Evolutionary conservation across 2,113 vertebrate species (phyloP).

Genomic region (Capreolus pygargus): DNA sequence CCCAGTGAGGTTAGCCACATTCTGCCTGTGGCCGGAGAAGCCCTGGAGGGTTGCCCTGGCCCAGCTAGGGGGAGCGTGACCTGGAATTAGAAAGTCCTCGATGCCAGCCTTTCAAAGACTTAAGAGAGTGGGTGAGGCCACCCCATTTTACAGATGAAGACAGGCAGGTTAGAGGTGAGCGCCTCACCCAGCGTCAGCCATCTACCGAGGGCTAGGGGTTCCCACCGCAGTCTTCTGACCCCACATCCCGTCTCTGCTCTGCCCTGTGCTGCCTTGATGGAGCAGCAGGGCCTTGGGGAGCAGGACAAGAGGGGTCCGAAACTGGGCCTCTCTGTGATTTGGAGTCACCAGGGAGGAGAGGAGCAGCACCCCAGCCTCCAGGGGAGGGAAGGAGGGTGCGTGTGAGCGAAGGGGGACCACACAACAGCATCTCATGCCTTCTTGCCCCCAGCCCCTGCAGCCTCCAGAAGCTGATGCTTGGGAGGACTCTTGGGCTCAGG

Average conservation of each 20-base stretch:
- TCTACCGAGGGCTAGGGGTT: neutral
- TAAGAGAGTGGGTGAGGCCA: neutral
- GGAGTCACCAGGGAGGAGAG: neutral
- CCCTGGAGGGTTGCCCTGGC: neutral
- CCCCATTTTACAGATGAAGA: neutral
- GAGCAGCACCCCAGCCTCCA: neutral
- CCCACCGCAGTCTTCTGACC: neutral
- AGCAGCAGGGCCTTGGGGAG: neutral
- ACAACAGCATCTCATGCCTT: accelerated
- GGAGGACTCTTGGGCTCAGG: neutral
- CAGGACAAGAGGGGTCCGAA: neutral
- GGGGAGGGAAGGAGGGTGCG: neutral
- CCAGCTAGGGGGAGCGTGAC: neutral
- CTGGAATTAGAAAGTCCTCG: neutral
- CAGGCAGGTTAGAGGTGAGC: neutral
- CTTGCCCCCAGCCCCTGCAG: neutral
- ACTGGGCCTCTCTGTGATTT: neutral
- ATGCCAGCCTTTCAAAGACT: neutral
- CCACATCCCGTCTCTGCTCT: neutral
- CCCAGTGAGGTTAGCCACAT: neutral
- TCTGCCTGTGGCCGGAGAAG: neutral
- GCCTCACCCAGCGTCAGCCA: neutral
- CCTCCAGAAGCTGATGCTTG: neutral
- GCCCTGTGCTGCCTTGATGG: neutral
- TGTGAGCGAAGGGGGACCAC: accelerated